A percentile compares a stretch with the other conserved stretches of the same genome.
phyloP scores from a whole-genome alignment of 2,888 invertebrate genomes.

The Aelia acuminata region DNA sequence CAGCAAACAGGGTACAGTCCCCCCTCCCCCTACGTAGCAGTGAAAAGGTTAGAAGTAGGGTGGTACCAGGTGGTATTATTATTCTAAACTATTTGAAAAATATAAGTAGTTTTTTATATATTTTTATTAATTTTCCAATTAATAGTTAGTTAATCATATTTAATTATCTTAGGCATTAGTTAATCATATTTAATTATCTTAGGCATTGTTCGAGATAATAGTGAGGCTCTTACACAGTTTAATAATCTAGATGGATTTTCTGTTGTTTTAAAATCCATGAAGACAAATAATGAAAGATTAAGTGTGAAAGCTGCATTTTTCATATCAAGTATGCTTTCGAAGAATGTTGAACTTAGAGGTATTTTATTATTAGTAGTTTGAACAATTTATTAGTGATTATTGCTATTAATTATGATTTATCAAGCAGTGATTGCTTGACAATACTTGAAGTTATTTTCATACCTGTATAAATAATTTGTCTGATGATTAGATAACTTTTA shows the following conservation, averaged over 20 bases:
- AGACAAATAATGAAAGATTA: constrained; percentile 74
- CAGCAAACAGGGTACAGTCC: too few relatives aligned
- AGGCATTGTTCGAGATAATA: constrained; percentile 79
- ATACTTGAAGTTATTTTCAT: too few relatives aligned
- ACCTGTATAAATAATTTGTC: too few relatives aligned
- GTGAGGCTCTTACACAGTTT: constrained; percentile 76
- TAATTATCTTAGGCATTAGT: not conserved
- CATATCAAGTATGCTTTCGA: constrained; percentile 74
- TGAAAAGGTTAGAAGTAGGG: too few relatives aligned
- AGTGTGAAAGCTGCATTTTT: constrained; percentile 83
- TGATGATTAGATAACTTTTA: too few relatives aligned
- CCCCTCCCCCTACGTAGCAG: too few relatives aligned
- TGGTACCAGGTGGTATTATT: too few relatives aligned
- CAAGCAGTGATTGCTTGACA: too few relatives aligned
- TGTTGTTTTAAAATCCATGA: constrained; percentile 75
- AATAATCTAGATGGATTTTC: constrained; percentile 78
- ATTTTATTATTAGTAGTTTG: constrained; percentile 59
- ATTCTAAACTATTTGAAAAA: too few relatives aligned
- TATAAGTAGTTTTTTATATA: too few relatives aligned
- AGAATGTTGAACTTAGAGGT: constrained; percentile 75
- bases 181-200: constrained; percentile 60
- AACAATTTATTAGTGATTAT: not conserved
- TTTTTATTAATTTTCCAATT: too few relatives aligned
- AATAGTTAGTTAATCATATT: not conserved
- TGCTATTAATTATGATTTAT: too few relatives aligned